phyloP scores from a whole-genome alignment of 2,113 vertebrate genomes.

The Toxotes chatareus region DNA sequence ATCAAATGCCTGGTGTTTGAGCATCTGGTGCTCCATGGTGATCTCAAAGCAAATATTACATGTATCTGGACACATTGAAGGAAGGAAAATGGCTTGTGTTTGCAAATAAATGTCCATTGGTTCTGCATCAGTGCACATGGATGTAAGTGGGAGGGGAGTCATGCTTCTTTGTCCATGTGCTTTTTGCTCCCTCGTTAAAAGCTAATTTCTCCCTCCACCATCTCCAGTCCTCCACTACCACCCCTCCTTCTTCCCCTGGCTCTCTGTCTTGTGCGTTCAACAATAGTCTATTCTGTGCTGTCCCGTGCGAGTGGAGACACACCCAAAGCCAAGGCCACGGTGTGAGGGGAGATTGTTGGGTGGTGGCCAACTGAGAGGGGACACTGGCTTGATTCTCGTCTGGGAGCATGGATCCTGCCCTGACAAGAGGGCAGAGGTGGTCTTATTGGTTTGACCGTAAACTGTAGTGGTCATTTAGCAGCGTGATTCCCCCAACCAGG shows the following conservation, averaged over 20 bases:
- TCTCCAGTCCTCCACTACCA: slow-evolving; percentile 21
- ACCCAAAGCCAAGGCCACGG: slow-evolving; percentile 80
- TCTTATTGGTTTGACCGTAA: slow-evolving; percentile 36
- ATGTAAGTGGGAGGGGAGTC: slow-evolving; percentile 28
- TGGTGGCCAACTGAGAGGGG: slow-evolving; percentile 63
- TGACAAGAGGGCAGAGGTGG: slow-evolving; percentile 46
- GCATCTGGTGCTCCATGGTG: not conserved
- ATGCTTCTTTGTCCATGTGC: slow-evolving; percentile 51
- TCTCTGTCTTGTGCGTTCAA: slow-evolving; percentile 76
- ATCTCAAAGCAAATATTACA: not conserved
- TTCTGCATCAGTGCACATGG: slow-evolving; percentile 24
- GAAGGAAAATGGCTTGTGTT: not conserved
- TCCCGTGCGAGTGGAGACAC: slow-evolving; percentile 78
- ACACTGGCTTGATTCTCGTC: slow-evolving; percentile 80
- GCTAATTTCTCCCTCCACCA: slow-evolving; percentile 50
- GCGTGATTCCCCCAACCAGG: not conserved
- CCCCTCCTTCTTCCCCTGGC: slow-evolving; percentile 56
- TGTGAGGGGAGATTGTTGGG: slow-evolving; percentile 76
- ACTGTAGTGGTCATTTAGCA: not conserved
- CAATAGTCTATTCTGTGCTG: slow-evolving; percentile 84
- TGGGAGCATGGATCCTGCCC: slow-evolving; percentile 56
- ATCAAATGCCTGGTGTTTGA: not conserved
- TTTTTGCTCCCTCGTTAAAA: slow-evolving; percentile 54
- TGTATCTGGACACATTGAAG: slow-evolving; percentile 5
- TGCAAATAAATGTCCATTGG: slow-evolving; percentile 19